A percentile compares a stretch with the other conserved stretches of the same genome.
Evolutionary conservation across 53 echinoderm and acorn worm species (phyloP).

Genomic region (Hippasteria phrygiana): DNA sequence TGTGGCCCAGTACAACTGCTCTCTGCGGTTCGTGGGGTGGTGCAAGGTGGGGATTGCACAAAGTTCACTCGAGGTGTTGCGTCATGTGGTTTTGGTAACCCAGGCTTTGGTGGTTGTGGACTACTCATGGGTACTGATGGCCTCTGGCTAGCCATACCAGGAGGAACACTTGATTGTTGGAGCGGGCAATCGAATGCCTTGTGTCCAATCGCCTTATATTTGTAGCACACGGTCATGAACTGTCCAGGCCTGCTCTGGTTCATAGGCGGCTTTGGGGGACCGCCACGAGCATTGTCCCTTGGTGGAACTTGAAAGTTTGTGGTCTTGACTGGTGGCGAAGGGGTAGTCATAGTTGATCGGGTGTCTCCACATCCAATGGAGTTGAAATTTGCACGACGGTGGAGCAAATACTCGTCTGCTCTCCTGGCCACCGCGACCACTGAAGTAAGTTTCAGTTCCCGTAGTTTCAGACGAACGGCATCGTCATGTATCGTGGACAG

Average conservation of each 20-base stretch:
- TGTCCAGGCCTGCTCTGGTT: neutral
- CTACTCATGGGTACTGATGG: neutral
- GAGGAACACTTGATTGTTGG: neutral
- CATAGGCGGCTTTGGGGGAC: no score
- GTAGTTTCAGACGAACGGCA: constrained; percentile 48
- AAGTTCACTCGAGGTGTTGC: neutral
- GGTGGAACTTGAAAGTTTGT: no score
- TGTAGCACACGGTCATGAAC: neutral
- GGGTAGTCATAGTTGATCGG: no score
- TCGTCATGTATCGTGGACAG: constrained; percentile 31
- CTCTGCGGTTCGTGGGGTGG: no score
- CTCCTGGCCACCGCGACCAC: constrained; percentile 24
- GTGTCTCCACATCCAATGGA: no score
- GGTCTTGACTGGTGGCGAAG: no score
- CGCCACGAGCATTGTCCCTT: no score
- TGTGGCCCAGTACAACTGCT: no score
- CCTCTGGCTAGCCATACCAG: neutral
- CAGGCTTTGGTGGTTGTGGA: neutral
- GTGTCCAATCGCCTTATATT: constrained; percentile 9
- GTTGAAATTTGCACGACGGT: constrained; percentile 10
- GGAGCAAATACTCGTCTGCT: constrained; percentile 61
- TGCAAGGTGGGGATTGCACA: constrained; percentile 12
- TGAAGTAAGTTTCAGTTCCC: constrained; percentile 30
- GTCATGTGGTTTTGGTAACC: no score
- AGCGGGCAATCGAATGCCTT: constrained; percentile 2